Base-by-base conservation (phyloP, 2,113 vertebrate genomes). In the Beaufortia kweichowensis region DNA sequence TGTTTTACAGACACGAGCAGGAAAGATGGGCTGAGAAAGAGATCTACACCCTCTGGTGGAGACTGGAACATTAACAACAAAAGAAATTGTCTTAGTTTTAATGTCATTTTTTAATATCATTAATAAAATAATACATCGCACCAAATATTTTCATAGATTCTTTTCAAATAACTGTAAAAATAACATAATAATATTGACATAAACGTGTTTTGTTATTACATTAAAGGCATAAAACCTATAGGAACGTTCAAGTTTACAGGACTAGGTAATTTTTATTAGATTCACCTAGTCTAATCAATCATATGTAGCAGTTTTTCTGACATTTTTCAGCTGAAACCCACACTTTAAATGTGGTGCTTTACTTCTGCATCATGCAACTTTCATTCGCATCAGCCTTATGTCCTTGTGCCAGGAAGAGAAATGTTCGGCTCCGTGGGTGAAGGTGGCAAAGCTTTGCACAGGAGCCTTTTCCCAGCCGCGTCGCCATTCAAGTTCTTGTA, bases 401-500 rank as follows among this genome's bases (percentile, higher is more conserved):
- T 93, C 85, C 95, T 90, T 0, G 93, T 93, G 88, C 94, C 93
- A 0, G 95, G 95, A 67, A 95, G 90, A 64, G 94, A 90, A 67
- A 91, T 90, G 65, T 93, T 92, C 3, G 93, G 91, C 55, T 94
- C 93, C 60, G 0, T 55, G 46, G 76, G 83, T 50, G 87, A 90
- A 10, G 87, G 80, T 55, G 71, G 85, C 81, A 83, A 84, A 17
- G 81, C 81, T 0, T 83, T 90, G 85, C 90, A 92, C 68, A 96
- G 89, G 2, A 95, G 93, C 71, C 91, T 89, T 80, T 90, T 86
- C 26, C 86, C 90, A 0, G 94, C 85, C 60, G 74, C 85, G 0
- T 90, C 86, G 3, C 92, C 91, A 77, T 91, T 96, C 84, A 98
- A 91, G 88, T 95, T 96, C 82, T 92, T 91, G 89, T 95, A 96